These are phyloP conservation scores for Amphiduros pacificus DNA, from an alignment of 2,888 invertebrate genomes.

Conservation along the genomic window DNA sequence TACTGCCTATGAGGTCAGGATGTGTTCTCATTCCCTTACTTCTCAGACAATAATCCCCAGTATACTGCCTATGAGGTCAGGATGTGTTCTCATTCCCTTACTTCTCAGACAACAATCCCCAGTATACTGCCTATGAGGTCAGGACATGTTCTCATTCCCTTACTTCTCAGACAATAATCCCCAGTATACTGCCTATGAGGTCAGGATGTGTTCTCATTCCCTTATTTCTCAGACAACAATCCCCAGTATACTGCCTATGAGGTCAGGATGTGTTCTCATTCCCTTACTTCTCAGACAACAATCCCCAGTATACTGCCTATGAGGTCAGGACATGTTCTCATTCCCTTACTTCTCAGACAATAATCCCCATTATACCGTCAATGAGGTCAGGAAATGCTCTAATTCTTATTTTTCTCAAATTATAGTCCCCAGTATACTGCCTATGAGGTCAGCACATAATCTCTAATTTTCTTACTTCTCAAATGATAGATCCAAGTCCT, in stretches of 20 bases:
- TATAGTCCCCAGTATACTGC: not conserved
- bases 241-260: no score
- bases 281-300: no score
- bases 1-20: slow-evolving; percentile 9
- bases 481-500: no score
- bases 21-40: no score
- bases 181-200: no score
- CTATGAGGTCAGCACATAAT: not conserved
- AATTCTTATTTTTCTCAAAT: not conserved
- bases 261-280: no score
- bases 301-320: no score
- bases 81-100: no score
- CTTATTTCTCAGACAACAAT: not conserved
- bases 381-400: slow-evolving; percentile 1
- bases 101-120: slow-evolving; percentile 13
- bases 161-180: no score
- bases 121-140: slow-evolving; percentile 11
- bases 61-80: slow-evolving; percentile 11
- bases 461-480: not conserved
- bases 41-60: slow-evolving; percentile 14
- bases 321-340: no score
- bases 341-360: slow-evolving; percentile 7
- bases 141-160: no score
- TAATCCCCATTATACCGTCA: slow-evolving; percentile 8
- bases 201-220: not conserved